Evolutionary conservation across 2,888 invertebrate species (phyloP).

Genomic region (Meloe dianella): DNA sequence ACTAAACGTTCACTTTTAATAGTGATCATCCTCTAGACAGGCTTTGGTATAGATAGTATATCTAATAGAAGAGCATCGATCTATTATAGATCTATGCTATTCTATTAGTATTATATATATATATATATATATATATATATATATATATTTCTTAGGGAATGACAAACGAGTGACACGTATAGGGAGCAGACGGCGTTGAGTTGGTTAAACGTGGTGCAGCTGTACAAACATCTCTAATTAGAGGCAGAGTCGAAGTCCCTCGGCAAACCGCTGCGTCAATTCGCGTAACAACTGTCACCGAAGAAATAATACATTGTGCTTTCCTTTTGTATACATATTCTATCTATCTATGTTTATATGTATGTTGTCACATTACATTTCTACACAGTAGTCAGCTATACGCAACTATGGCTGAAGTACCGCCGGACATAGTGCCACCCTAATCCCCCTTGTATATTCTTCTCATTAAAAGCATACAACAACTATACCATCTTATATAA

Average conservation of each 20-base stretch:
- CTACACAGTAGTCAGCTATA: background rate
- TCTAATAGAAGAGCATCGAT: too few relatives aligned
- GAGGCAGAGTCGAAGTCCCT: constrained; percentile 38
- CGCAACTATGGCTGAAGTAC: background rate
- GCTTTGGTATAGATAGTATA: background rate
- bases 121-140: too few relatives aligned
- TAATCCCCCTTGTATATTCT: background rate
- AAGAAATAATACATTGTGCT: constrained; percentile 33
- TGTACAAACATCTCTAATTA: constrained; percentile 48
- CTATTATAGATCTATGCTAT: too few relatives aligned
- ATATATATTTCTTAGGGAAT: constrained; percentile 42
- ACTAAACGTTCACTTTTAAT: background rate
- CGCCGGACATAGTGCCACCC: constrained; percentile 10
- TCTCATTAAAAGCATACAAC: constrained; percentile 9
- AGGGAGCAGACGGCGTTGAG: constrained; percentile 32
- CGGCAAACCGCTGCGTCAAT: constrained; percentile 37
- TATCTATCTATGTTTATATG: background rate
- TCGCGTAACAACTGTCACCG: constrained; percentile 41
- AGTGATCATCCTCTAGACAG: background rate
- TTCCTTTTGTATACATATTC: background rate
- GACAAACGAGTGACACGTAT: constrained; percentile 41
- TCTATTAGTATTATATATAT: too few relatives aligned
- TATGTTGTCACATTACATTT: background rate
- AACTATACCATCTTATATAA: constrained; percentile 4
- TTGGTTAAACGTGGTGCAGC: constrained; percentile 41